Percentiles rank a stretch among this genome's conserved stretches.
Evolutionary conservation across 2,797 vertebrate genomes (phyloP).

Genomic region (Parauchenoglanis ngamensis): DNA sequence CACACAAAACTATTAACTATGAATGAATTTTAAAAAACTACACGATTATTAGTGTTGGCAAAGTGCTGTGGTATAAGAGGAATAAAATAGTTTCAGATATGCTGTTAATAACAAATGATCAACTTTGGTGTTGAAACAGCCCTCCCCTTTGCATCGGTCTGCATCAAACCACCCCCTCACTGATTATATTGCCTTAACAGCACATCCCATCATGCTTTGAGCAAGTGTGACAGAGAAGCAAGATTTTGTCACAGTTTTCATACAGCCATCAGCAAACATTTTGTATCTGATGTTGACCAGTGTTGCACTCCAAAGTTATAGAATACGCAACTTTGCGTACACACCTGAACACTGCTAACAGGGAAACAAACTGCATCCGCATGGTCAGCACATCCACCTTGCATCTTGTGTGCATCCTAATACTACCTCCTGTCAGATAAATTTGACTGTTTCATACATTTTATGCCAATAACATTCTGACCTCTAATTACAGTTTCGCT

Average conservation of each 20-base stretch:
- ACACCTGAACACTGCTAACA: neutral
- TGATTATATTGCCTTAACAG: neutral
- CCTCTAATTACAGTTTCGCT: neutral
- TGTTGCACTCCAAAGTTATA: neutral
- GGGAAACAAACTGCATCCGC: neutral
- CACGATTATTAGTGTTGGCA: neutral
- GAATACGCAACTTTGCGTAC: neutral
- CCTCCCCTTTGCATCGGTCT: neutral
- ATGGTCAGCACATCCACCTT: neutral
- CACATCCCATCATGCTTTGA: neutral
- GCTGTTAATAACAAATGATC: neutral
- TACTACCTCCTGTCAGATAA: neutral
- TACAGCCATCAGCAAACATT: neutral
- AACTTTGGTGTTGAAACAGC: neutral
- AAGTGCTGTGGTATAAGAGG: neutral
- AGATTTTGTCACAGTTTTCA: neutral
- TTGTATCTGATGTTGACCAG: neutral
- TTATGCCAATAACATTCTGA: neutral
- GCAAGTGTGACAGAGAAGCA: neutral
- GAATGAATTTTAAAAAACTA: neutral
- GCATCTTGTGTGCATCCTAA: neutral
- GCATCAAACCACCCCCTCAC: neutral
- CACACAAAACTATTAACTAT: neutral
- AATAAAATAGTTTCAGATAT: neutral
- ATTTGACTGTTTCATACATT: too few species aligned